Base-by-base conservation (phyloP, 2,113 vertebrate species). In the Brachionichthys hirsutus region DNA sequence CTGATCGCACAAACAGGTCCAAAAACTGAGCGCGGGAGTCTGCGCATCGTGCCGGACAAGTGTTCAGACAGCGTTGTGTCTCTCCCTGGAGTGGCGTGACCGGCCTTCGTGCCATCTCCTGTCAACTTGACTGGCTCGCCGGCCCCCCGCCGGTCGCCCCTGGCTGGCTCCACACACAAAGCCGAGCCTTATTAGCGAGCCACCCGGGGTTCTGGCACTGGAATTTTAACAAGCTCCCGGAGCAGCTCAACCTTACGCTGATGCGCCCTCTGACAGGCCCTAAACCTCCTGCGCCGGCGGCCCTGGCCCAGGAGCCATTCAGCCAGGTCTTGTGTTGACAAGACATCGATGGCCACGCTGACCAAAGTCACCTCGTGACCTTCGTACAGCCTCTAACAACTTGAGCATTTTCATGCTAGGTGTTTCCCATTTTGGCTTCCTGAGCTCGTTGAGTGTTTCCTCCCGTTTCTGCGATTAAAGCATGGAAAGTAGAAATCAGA, bases 191-290 rank as follows among this genome's bases (percentile, higher is more conserved):
- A 85, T 89, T 82, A 88, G 80, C 6, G 52, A 77, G 78, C 77
- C 64, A 47, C 46, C 62, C 69, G 8, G 82, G 77, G 75, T 76
- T 78, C 78, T 84, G 87, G 85, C 69, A 71, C 67, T 73, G 77
- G 83, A 87, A 87, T 88, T 83, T 89, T 88, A 88, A 88, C 87
- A 86, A 88, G 83, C 83, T 83, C 83, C 68, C 54, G 2, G 61
- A 67, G 73, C 80, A 77, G 80, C 73, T 80, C 73, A 65, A 67
- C 85, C 81, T 71, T 84, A 81, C 58, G 77, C 80, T 83, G 73
- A 75, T 66, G 73, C 48, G 68, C 77, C 83, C 58, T 77, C 66
- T 62, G 54, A 38, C 80, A 76, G 62, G 58, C 77, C 19, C 57
- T 46, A 42, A 53, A 65, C 72, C 15, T 56, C 71, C 67, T 61